A percentile compares a stretch with the other conserved stretches of the same genome.
Evolutionary conservation across 2,797 vertebrate species (phyloP).

Genomic region (Pipistrellus pygmaeus): DNA sequence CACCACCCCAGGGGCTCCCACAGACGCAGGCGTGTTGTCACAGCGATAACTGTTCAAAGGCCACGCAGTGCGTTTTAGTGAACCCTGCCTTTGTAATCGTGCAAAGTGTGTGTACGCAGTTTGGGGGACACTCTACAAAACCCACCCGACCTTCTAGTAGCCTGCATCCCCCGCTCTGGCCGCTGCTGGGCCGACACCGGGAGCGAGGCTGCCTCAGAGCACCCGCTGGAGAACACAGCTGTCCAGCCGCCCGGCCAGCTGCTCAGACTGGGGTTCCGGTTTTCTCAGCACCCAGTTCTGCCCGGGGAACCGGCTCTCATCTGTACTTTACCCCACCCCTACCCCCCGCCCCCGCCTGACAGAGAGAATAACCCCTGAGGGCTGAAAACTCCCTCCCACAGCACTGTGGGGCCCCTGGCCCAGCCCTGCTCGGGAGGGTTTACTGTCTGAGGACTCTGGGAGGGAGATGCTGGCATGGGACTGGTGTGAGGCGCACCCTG

Average conservation of each 20-base stretch:
- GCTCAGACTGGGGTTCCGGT: background rate
- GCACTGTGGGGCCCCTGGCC: background rate
- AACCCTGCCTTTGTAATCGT: no score
- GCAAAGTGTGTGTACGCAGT: no score
- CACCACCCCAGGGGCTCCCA: no score
- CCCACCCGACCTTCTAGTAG: no score
- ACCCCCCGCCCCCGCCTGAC: background rate
- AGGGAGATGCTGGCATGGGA: background rate
- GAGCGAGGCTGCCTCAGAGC: no score
- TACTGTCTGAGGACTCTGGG: background rate
- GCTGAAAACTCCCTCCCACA: background rate
- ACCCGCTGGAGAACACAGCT: fast-evolving
- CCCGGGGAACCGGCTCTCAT: background rate
- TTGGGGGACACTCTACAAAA: no score
- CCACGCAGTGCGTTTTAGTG: no score
- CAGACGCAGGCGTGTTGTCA: no score
- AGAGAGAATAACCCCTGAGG: background rate
- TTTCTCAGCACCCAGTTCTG: fast-evolving
- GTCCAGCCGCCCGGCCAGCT: fast-evolving
- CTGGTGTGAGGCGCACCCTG: background rate
- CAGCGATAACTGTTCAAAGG: no score
- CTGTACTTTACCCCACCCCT: background rate
- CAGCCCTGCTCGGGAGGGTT: background rate
- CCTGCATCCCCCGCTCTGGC: background rate
- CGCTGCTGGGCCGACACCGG: background rate